These are phyloP conservation scores for Tetramorium bicarinatum DNA, from an alignment of 2,888 invertebrate species.

Conservation along the genomic window DNA sequence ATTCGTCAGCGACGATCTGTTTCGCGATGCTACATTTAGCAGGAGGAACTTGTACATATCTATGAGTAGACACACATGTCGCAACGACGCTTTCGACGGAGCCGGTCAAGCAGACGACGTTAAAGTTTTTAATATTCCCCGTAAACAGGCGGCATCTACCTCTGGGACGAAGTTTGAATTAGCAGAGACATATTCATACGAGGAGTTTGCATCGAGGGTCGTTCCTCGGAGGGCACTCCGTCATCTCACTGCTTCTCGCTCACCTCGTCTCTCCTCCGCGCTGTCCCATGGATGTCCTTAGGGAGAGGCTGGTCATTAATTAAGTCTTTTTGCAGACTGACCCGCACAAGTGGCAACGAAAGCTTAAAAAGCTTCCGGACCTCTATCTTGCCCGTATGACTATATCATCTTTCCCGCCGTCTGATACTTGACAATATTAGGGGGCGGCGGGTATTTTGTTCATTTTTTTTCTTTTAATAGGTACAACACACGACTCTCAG, in stretches of 20 bases:
- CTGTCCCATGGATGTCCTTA: conserved; percentile 81
- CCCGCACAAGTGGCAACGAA: conserved; percentile 84
- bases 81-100: conserved; percentile 45
- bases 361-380: conserved; percentile 80
- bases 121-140: conserved; percentile 86
- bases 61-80: background rate
- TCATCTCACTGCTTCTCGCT: conserved; percentile 85
- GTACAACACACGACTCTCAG: background rate
- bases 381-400: conserved; percentile 61
- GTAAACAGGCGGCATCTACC: conserved; percentile 84
- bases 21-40: background rate
- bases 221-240: conserved; percentile 86
- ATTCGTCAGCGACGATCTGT: background rate
- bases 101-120: conserved; percentile 72
- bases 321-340: conserved; percentile 86
- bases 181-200: conserved; percentile 87
- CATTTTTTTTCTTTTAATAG: conserved; percentile 30
- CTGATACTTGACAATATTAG: conserved; percentile 70
- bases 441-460: conserved; percentile 34
- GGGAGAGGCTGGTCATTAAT: conserved; percentile 85
- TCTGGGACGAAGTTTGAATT: conserved; percentile 86
- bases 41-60: background rate
- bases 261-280: conserved; percentile 77
- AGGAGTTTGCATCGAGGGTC: conserved; percentile 86
- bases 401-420: conserved; percentile 63